A percentile compares a stretch with the other conserved stretches of the same genome.
These are phyloP conservation scores for Archilochus colubris DNA, from an alignment of 2,113 vertebrate genomes.

Conservation along the genomic window DNA sequence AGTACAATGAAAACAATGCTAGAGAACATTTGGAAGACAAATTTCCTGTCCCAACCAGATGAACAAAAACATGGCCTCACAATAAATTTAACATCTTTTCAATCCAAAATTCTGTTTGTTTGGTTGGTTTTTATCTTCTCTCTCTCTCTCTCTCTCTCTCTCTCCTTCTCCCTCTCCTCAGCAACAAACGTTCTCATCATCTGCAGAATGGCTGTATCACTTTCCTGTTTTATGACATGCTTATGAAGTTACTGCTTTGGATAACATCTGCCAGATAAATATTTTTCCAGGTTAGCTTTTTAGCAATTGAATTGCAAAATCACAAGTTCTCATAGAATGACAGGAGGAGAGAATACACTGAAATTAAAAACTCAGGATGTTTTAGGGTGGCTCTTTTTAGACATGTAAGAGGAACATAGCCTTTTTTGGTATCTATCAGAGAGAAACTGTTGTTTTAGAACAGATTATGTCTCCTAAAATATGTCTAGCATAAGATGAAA, in stretches of 20 bases:
- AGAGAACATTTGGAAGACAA: not conserved
- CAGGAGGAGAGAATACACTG: not conserved
- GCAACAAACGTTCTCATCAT: not conserved
- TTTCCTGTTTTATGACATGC: not conserved
- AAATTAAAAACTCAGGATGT: not conserved
- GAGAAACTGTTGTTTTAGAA: not conserved
- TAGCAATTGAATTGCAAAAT: not conserved
- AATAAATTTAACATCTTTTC: not conserved
- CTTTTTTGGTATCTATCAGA: not conserved
- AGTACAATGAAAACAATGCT: not conserved
- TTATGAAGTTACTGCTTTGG: not conserved
- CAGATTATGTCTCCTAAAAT: not conserved
- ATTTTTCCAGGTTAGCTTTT: not conserved
- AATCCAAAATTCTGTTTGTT: not conserved
- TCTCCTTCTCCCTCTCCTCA: not conserved
- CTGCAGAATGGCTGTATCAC: not conserved
- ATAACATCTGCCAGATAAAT: not conserved
- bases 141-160: too few species aligned
- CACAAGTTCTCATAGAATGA: not conserved
- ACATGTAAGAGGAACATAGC: not conserved
- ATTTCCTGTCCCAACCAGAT: not conserved
- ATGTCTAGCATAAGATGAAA: not conserved
- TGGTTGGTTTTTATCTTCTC: too few species aligned
- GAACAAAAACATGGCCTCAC: not conserved
- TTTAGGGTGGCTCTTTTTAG: not conserved